These are phyloP conservation scores for Coendou prehensilis DNA, from an alignment of 2,797 vertebrate genomes.

Conservation along the genomic window DNA sequence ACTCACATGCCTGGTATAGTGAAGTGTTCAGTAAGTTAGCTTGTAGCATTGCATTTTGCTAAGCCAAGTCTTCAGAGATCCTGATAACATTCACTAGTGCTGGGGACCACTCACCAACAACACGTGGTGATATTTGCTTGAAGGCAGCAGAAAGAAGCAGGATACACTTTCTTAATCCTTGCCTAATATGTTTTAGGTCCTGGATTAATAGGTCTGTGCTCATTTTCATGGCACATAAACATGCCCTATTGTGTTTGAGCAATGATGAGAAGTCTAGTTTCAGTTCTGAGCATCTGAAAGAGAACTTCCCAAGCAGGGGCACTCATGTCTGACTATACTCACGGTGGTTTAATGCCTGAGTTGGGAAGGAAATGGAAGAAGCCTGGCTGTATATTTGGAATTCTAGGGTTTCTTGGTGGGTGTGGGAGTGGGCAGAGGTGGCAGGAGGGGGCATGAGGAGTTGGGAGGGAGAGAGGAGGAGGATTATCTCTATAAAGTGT, in stretches of 20 bases:
- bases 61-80: not conserved
- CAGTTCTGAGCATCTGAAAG: not conserved
- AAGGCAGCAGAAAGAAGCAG: not conserved
- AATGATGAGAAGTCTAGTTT: not conserved
- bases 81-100: not conserved
- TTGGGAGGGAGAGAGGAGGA: not conserved
- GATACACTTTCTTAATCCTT: not conserved
- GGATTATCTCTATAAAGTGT: not conserved
- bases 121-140: not conserved
- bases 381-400: not conserved
- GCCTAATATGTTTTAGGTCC: not conserved
- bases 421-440: fast-evolving
- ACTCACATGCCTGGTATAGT: fast-evolving
- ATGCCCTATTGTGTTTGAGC: not conserved
- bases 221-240: not conserved
- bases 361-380: not conserved
- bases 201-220: not conserved
- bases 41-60: not conserved
- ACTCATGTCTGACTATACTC: not conserved
- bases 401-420: not conserved
- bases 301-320: not conserved
- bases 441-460: not conserved
- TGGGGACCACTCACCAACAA: not conserved
- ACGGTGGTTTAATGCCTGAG: fast-evolving
- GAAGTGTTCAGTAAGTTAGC: not conserved